These are phyloP conservation scores for Bathybates hornii DNA, from an alignment of 2,113 vertebrate species.

Conservation along the genomic window DNA sequence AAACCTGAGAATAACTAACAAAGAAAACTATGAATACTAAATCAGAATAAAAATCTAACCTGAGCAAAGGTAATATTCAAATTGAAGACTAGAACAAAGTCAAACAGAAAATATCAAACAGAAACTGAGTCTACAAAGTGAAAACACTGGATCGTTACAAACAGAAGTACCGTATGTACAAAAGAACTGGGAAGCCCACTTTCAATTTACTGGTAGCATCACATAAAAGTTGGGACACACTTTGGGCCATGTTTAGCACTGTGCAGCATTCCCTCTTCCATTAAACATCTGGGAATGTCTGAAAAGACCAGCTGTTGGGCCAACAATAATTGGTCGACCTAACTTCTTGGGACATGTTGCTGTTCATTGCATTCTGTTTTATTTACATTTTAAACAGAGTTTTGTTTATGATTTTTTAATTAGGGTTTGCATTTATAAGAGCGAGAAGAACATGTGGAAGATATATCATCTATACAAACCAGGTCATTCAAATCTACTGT, in stretches of 20 bases:
- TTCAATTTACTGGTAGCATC: neutral
- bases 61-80: neutral
- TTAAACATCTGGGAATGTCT: neutral
- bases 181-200: neutral
- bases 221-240: neutral
- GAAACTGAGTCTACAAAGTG: neutral
- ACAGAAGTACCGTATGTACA: neutral
- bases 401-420: neutral
- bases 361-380: neutral
- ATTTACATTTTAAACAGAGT: neutral
- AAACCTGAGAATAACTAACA: neutral
- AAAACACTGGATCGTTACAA: neutral
- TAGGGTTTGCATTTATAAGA: neutral
- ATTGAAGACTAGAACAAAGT: neutral
- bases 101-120: neutral
- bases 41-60: neutral
- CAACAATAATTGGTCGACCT: neutral
- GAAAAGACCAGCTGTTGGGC: neutral
- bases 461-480: neutral
- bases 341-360: neutral
- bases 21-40: neutral
- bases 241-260: neutral
- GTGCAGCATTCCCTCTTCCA: neutral
- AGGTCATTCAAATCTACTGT: neutral
- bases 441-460: neutral